Evolutionary conservation across 2,888 invertebrate species (phyloP).

Genomic region (Blastobasis lacticolella): DNA sequence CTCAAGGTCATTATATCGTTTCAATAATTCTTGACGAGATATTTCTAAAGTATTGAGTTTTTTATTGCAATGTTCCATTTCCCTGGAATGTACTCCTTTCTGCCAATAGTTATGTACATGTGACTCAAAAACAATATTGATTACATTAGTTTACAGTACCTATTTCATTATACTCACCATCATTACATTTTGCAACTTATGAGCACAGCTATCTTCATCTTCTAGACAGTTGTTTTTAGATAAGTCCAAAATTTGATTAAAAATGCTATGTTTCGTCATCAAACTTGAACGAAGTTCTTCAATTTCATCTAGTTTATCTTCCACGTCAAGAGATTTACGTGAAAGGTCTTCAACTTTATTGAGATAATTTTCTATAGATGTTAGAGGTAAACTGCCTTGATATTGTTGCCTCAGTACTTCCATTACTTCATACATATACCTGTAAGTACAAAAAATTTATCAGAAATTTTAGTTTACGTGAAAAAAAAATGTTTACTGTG

Average conservation of each 20-base stretch:
- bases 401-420: slow-evolving; percentile 57
- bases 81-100: slow-evolving; percentile 43
- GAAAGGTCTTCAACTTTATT: slow-evolving; percentile 43
- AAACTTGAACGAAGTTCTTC: slow-evolving; percentile 47
- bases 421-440: slow-evolving; percentile 53
- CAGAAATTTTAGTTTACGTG: neutral
- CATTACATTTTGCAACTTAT: slow-evolving; percentile 45
- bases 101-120: slow-evolving; percentile 18
- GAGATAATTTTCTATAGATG: slow-evolving; percentile 50
- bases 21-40: slow-evolving; percentile 36
- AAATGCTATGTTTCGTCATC: slow-evolving; percentile 51
- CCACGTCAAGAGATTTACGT: slow-evolving; percentile 36
- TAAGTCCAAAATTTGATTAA: slow-evolving; percentile 50
- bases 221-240: slow-evolving; percentile 45
- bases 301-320: slow-evolving; percentile 50
- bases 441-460: slow-evolving; percentile 22
- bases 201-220: slow-evolving; percentile 43
- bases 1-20: slow-evolving; percentile 46
- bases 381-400: slow-evolving; percentile 51
- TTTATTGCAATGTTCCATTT: slow-evolving; percentile 40
- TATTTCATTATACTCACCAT: slow-evolving; percentile 27
- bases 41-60: slow-evolving; percentile 42
- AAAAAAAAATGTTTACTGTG: neutral
- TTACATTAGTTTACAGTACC: neutral
- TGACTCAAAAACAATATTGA: neutral